Evolutionary conservation across 2,797 vertebrate species (phyloP).

Genomic region (Pteropus rufus): DNA sequence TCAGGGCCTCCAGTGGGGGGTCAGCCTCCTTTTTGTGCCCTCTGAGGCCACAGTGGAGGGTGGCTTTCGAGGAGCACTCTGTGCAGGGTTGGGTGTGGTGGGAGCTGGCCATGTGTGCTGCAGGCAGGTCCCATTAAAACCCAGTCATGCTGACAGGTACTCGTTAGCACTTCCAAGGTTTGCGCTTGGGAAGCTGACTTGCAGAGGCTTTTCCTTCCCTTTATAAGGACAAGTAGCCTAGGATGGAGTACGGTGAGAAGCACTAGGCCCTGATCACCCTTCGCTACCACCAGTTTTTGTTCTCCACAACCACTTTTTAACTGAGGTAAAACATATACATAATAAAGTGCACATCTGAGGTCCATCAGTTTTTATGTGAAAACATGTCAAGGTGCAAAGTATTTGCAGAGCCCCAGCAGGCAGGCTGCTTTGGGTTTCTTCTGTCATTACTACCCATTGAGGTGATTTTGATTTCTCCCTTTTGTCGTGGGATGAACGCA

Average conservation of each 20-base stretch:
- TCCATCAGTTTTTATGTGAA: not conserved
- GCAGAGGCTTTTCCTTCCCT: not conserved
- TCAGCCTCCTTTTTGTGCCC: not conserved
- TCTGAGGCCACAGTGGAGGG: not conserved
- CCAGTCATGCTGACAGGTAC: too few relatives aligned
- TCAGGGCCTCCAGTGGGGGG: not conserved
- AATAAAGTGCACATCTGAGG: not conserved
- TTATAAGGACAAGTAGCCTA: not conserved
- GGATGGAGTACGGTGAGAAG: not conserved
- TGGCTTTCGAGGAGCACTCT: too few relatives aligned
- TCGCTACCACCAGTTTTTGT: not conserved
- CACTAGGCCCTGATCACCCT: not conserved
- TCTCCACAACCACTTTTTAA: not conserved
- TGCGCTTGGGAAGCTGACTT: not conserved
- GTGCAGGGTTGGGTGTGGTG: not conserved
- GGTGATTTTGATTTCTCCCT: not conserved
- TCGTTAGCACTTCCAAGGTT: not conserved
- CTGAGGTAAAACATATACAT: not conserved
- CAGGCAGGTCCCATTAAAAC: not conserved
- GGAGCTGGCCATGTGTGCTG: too few relatives aligned
- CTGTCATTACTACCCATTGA: not conserved
- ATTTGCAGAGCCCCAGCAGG: not conserved
- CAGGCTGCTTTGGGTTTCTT: not conserved
- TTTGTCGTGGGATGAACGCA: not conserved
- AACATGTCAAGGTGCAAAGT: not conserved